Conservation (phyloP, 2,888 invertebrate genomes). For the Drosophila stalkeri region DNA sequence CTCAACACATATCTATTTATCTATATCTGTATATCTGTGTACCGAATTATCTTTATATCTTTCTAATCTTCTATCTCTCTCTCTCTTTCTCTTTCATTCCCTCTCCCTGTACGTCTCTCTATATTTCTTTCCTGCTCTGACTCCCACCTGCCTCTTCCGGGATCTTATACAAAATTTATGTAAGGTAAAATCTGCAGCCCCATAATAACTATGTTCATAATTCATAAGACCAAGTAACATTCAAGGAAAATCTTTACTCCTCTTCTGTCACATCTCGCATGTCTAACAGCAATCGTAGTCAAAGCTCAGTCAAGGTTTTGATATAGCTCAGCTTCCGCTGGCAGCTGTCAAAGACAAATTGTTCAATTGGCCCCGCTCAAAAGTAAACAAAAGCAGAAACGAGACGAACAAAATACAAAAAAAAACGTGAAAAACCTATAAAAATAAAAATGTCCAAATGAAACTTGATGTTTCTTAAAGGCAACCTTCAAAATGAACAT, state of each 20-base stretch:
- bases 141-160: too few relatives aligned
- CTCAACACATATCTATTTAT: too few relatives aligned
- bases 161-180: too few relatives aligned
- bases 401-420: slow-evolving; percentile 27
- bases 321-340: slow-evolving; percentile 47
- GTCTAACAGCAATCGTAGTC: background rate
- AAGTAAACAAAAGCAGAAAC: slow-evolving; percentile 51
- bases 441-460: slow-evolving; percentile 40
- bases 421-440: slow-evolving; percentile 19
- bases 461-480: slow-evolving; percentile 54
- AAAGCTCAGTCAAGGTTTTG: slow-evolving; percentile 24
- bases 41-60: background rate
- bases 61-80: background rate
- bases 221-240: background rate
- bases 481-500: slow-evolving; percentile 70
- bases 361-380: slow-evolving; percentile 51
- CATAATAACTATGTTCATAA: background rate
- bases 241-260: background rate
- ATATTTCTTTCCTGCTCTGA: background rate
- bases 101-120: too few relatives aligned
- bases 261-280: background rate
- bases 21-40: background rate
- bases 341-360: slow-evolving; percentile 57
- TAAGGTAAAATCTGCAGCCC: background rate
- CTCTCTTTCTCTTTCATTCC: background rate